Evolutionary conservation across 2,113 vertebrate genomes (phyloP).

Genomic region (Manacus vitellinus): DNA sequence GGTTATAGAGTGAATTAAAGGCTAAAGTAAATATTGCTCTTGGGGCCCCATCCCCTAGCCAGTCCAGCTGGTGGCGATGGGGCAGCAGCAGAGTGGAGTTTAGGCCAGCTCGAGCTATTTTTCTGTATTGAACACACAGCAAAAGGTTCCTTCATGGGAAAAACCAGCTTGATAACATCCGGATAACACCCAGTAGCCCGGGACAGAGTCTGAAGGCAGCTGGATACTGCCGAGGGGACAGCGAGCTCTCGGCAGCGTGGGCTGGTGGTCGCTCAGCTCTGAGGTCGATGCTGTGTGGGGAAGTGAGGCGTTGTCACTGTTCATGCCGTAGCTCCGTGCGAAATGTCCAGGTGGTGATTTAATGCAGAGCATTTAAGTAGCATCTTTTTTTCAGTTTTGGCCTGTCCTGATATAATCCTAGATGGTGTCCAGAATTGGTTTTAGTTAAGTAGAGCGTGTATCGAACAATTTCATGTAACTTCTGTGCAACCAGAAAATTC

Average conservation of each 20-base stretch:
- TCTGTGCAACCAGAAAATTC: neutral
- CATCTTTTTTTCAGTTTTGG: neutral
- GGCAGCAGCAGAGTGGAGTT: neutral
- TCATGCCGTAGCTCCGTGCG: neutral
- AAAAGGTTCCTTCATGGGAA: neutral
- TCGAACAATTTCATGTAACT: neutral
- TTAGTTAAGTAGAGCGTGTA: neutral
- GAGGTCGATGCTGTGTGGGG: neutral
- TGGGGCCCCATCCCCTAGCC: neutral
- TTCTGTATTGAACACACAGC: fast-evolving
- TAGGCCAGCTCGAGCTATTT: neutral
- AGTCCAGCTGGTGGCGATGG: neutral
- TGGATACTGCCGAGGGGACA: neutral
- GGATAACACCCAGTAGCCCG: fast-evolving
- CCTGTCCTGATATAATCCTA: neutral
- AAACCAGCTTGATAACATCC: fast-evolving
- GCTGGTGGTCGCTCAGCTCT: neutral
- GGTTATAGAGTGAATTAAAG: neutral
- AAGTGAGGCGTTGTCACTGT: neutral
- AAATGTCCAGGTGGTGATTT: neutral
- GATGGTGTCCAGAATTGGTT: neutral
- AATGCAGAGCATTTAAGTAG: neutral
- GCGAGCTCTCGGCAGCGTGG: fast-evolving
- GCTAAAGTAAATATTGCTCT: neutral
- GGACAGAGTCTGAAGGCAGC: neutral